Evolutionary conservation across 2,797 vertebrate genomes (phyloP).

Genomic region (Gobionotothen gibberifrons): DNA sequence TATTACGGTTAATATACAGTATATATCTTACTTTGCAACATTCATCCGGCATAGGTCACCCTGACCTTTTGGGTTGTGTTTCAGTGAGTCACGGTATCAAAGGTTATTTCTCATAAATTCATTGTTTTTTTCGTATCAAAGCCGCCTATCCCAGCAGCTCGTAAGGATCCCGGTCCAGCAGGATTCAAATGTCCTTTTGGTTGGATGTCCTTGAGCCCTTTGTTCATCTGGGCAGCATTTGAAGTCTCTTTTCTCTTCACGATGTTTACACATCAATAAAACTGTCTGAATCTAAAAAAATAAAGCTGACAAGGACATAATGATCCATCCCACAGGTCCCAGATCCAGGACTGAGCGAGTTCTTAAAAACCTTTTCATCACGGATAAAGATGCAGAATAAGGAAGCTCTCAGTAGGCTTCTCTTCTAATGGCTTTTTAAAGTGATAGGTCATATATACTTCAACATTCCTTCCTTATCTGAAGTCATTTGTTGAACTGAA

Average conservation of each 20-base stretch:
- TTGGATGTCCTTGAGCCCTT: constrained; percentile 80
- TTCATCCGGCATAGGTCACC: constrained; percentile 45
- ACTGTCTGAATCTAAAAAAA: constrained; percentile 74
- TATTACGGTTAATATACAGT: constrained; percentile 22
- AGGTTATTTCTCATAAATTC: constrained; percentile 71
- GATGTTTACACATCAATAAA: constrained; percentile 85
- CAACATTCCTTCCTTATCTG: constrained; percentile 50
- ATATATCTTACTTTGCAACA: constrained; percentile 46
- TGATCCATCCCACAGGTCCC: constrained; percentile 76
- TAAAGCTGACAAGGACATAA: constrained; percentile 82
- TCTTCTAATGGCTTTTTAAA: constrained; percentile 59
- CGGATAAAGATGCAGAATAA: constrained; percentile 65
- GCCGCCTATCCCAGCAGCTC: constrained; percentile 64
- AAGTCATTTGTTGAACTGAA: constrained; percentile 40
- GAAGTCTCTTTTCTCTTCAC: constrained; percentile 77
- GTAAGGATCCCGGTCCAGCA: constrained; percentile 61
- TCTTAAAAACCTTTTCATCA: constrained; percentile 66
- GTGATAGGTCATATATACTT: constrained; percentile 56
- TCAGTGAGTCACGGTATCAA: constrained; percentile 67
- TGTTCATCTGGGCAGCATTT: constrained; percentile 76
- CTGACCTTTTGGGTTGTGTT: constrained; percentile 72
- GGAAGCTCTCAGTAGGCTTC: constrained; percentile 66
- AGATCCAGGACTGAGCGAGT: constrained; percentile 64
- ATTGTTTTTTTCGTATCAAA: constrained; percentile 79
- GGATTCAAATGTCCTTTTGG: constrained; percentile 71